These are phyloP conservation scores for Epizoanthus illoricatus DNA, from an alignment of 92 coral and sea anemone genomes.

Conservation along the genomic window DNA sequence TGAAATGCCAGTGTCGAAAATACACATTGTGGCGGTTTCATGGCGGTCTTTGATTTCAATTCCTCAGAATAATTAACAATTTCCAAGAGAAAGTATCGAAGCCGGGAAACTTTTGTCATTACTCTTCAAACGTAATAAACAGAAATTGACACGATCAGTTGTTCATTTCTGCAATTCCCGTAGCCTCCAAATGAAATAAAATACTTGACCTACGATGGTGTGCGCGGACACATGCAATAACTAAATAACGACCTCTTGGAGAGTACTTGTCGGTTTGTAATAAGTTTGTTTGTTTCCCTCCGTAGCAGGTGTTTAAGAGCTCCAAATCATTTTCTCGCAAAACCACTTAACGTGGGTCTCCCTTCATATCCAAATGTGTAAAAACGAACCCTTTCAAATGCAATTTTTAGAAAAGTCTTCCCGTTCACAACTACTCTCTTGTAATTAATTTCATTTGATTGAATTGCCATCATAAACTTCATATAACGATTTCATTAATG, in stretches of 20 bases:
- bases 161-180: neutral
- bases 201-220: neutral
- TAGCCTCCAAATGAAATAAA: neutral
- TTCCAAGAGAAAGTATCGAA: neutral
- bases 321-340: neutral
- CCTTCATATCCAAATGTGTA: no score
- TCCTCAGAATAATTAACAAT: neutral
- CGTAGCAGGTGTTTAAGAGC: slow-evolving; percentile 17
- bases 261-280: slow-evolving; percentile 1
- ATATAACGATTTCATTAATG: slow-evolving; percentile 20
- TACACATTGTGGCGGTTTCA: neutral
- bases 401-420: slow-evolving; percentile 13
- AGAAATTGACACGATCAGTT: no score
- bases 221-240: no score
- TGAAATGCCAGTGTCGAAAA: neutral
- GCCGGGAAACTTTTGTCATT: neutral
- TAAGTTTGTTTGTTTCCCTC: slow-evolving; percentile 32
- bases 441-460: slow-evolving; percentile 13
- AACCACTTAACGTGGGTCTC: neutral
- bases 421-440: neutral
- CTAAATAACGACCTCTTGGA: neutral
- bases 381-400: neutral
- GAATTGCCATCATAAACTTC: neutral
- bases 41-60: neutral
- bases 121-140: neutral